A percentile compares a stretch with the other conserved stretches of the same genome.
phyloP scores from a whole-genome alignment of 1,140 invertebrate genomes.

The Drosophila virilis region DNA sequence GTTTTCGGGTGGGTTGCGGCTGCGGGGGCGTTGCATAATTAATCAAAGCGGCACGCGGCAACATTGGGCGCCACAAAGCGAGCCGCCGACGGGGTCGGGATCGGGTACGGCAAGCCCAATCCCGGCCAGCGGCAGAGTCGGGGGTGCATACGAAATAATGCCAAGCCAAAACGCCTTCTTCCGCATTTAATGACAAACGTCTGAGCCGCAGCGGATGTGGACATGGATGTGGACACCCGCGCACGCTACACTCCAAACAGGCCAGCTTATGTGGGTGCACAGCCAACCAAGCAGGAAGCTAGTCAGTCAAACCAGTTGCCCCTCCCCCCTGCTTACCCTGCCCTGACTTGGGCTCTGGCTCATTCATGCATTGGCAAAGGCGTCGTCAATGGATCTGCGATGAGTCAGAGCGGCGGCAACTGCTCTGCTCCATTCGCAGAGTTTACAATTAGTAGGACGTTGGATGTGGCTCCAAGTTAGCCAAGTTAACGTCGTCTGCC shows the following conservation, averaged over 20 bases:
- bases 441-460: constrained; percentile 50
- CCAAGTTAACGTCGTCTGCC: constrained; percentile 7
- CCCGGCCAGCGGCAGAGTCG: constrained; percentile 46
- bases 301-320: constrained; percentile 54
- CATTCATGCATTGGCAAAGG: constrained; percentile 70
- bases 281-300: constrained; percentile 44
- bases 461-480: neutral
- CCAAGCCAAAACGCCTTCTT: constrained; percentile 67
- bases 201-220: constrained; percentile 60
- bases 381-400: constrained; percentile 35
- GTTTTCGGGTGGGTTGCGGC: neutral
- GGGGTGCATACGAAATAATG: constrained; percentile 67
- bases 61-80: constrained; percentile 75
- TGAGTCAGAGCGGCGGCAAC: constrained; percentile 50
- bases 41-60: constrained; percentile 76
- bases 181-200: constrained; percentile 64
- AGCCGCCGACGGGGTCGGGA: constrained; percentile 54
- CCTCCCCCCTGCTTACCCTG: constrained; percentile 17
- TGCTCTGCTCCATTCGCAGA: neutral
- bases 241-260: constrained; percentile 19
- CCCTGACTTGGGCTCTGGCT: constrained; percentile 15
- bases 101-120: constrained; percentile 34
- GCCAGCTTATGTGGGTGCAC: constrained; percentile 49
- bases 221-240: constrained; percentile 58
- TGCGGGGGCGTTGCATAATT: constrained; percentile 67